Base-by-base conservation (phyloP, 2,113 vertebrate species). In the Charadrius vociferus region DNA sequence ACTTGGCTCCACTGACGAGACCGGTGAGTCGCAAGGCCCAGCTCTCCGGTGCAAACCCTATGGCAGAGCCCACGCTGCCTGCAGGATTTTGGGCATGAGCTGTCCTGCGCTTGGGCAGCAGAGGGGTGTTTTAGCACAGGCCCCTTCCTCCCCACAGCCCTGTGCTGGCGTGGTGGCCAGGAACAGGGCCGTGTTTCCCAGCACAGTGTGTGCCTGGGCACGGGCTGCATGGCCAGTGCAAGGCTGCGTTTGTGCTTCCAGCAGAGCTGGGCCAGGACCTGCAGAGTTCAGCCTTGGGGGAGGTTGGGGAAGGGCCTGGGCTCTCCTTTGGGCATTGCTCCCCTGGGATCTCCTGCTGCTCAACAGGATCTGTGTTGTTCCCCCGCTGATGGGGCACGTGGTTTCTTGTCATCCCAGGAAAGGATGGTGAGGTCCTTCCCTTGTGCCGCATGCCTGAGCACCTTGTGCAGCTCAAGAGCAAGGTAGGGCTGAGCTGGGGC, bases 381-480 rank as follows among this genome's bases (percentile, higher is more conserved):
- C 18, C 14, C 49, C 16, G 4, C 13, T 37, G 45, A n/a, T 2
- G 6, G 1, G 5, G 45, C 0, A 0, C 9, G 2, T 6, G 87
- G 7, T 92, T 75, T 58, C 70, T 95, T 95, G 47, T 95, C 22
- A 10, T 86, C 84, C 53, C 90, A 99, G 99, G 99, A n/a, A 98
- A 95, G 56, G 98, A 99, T 3, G 99, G 99, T 0, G 99, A 99
- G 58, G 88, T 97, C 89, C 98, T 99, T 45, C 96, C 98, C 43
- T 89, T 99, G 65, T 98, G 98, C 94, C 98, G 92, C 61, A 98
- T 98, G 84, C 99, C 99, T 10, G 99, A 99, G 97, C 99, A 99
- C 74, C 98, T 99, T 15, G 82, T 99, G 36, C 98, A 99, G 90
- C 98, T 99, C 56, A 99, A 99, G 97, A 98, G 97, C 92, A 99